phyloP scores from a whole-genome alignment of 1,140 invertebrate species.

The Papilio glaucus region DNA sequence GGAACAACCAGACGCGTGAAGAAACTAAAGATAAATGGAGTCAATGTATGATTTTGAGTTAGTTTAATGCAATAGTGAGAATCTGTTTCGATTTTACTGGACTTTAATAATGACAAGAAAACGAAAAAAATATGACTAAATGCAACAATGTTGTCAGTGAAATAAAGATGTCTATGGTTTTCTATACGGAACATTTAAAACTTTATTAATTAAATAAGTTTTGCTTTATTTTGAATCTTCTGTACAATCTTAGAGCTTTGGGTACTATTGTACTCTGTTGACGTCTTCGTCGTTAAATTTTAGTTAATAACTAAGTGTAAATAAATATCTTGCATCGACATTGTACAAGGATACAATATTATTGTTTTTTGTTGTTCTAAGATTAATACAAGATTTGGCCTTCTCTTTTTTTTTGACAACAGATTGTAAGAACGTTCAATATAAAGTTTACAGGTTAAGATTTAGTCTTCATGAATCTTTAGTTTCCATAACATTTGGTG shows the following conservation, averaged over 20 bases:
- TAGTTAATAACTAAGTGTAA: constrained; percentile 1
- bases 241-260: constrained; percentile 2
- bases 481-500: not conserved
- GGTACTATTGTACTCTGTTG: constrained; percentile 2
- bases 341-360: constrained; percentile 1
- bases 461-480: constrained; percentile 61
- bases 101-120: constrained; percentile 15
- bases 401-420: constrained; percentile 4
- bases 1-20: constrained; percentile 79
- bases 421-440: constrained; percentile 50
- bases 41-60: constrained; percentile 61
- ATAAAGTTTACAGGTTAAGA: constrained; percentile 48
- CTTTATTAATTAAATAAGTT: not conserved
- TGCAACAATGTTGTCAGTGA: constrained; percentile 23
- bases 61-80: constrained; percentile 22
- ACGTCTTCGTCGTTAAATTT: not conserved
- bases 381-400: constrained; percentile 2
- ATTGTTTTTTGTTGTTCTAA: constrained; percentile 15
- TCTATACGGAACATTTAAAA: not conserved
- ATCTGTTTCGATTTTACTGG: not conserved
- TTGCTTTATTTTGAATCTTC: constrained; percentile 17
- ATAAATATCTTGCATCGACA: not conserved
- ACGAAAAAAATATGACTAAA: not conserved
- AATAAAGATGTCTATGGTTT: constrained; percentile 19
- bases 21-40: constrained; percentile 80